Evolutionary conservation across 1,140 invertebrate species (phyloP).

Genomic region (Drosophila sproati): DNA sequence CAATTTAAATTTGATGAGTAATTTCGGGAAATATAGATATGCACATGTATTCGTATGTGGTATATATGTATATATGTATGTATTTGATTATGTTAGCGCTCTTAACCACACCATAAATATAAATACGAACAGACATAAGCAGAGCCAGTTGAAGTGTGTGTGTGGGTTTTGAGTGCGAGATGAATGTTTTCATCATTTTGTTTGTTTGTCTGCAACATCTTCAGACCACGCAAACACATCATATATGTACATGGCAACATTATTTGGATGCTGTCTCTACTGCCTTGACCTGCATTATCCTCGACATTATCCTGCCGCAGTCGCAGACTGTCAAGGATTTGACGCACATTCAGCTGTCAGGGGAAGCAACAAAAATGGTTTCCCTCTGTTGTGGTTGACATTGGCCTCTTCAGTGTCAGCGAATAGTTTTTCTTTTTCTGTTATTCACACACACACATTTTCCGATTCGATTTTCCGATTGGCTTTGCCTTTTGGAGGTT

Average conservation of each 20-base stretch:
- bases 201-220: conserved; percentile 23
- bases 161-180: conserved; percentile 50
- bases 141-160: conserved; percentile 5
- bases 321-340: conserved; percentile 59
- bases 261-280: background rate
- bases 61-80: background rate
- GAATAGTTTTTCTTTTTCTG: background rate
- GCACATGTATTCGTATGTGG: conserved; percentile 6
- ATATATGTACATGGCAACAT: background rate
- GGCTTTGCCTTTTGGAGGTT: conserved; percentile 48
- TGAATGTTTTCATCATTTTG: conserved; percentile 32
- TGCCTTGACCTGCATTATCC: conserved; percentile 68
- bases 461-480: conserved; percentile 4
- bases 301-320: conserved; percentile 52
- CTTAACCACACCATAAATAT: conserved; percentile 57
- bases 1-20: conserved; percentile 70
- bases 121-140: conserved; percentile 24
- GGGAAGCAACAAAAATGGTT: background rate
- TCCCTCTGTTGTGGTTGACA: conserved; percentile 16
- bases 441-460: background rate
- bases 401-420: conserved; percentile 29
- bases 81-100: conserved; percentile 57
- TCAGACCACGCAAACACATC: background rate
- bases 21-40: conserved; percentile 34
- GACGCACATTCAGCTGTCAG: conserved; percentile 51